Base-by-base conservation (phyloP, 2,797 vertebrate genomes). In the Ctenosaura bakeri region DNA sequence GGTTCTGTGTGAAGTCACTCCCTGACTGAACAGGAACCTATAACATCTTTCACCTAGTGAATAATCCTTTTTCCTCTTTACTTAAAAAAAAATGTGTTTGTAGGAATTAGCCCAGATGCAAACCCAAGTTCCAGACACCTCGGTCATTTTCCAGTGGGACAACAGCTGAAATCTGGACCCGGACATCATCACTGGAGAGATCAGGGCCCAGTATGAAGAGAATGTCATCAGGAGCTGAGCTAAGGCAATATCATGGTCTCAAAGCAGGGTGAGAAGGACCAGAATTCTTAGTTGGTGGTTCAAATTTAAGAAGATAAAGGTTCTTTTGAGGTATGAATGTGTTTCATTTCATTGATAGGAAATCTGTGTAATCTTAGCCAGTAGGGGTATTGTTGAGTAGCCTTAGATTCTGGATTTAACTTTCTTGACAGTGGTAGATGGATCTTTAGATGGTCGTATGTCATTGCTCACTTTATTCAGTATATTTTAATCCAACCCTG, bases 51-150 rank as follows among this genome's bases (percentile, higher is more conserved):
- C 26, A 46, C 6, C 8, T 59, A 4, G 20, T 56, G 26, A 73
- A 16, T 7, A 38, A 1, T 29, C n/a, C 29, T 38, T 0, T 0
- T 4, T 83, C 46, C 20, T 32, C 22, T 13, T 24, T n/a, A 42
- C 3, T 85, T 10, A 10, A 35, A 20, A 35, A 35, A 35, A 76
- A 42, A 76, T 42, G 42, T 42, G 42, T 42, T 42, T 52, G 62
- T 90, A 99, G 98, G 98, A 99, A 96, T 96, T 98, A 91, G 96
- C 96, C 94, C 98, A 98, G 95, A 97, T 98, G 89, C 98, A 98
- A 94, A 90, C 98, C 38, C 98, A 99, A 97, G 98, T 98, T 93
- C 97, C 96, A 4, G 97, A 99, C 94, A 99, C 98, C 1, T 98
- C 98, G 0, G 98, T 98, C 64, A 91, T 98, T 4, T 97, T 99